Percentiles rank a stretch among this genome's conserved stretches.
Evolutionary conservation across 2,888 invertebrate genomes (phyloP).

Genomic region (Cataglyphis rosenhaueri): DNA sequence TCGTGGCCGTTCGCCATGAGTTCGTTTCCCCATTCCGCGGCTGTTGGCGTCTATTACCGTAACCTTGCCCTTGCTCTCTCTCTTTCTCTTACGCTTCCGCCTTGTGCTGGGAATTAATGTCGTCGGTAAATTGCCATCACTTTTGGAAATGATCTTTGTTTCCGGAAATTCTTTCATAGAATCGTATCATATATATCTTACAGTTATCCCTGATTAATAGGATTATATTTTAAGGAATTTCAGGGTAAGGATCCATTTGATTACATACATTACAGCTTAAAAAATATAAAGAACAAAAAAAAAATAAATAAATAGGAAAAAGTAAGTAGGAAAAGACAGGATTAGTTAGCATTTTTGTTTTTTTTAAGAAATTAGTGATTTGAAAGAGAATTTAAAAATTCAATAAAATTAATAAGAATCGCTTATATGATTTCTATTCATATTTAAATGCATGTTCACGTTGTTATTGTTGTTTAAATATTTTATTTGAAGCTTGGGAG

Average conservation of each 20-base stretch:
- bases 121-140: neutral
- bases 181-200: neutral
- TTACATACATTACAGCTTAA: neutral
- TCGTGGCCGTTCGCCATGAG: conserved; percentile 74
- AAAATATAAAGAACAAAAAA: neutral
- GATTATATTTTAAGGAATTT: neutral
- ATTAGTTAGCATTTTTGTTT: neutral
- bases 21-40: conserved; percentile 69
- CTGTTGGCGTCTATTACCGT: conserved; percentile 67
- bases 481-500: conserved; percentile 36
- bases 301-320: neutral
- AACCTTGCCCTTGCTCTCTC: conserved; percentile 78
- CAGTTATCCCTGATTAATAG: neutral
- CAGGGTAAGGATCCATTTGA: neutral
- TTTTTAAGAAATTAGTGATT: neutral
- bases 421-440: neutral
- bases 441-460: conserved; percentile 4
- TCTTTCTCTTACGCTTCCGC: conserved; percentile 26
- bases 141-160: conserved; percentile 28
- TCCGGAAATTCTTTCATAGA: neutral
- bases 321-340: neutral
- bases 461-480: conserved; percentile 4
- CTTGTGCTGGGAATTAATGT: conserved; percentile 3
- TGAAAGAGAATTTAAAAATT: neutral
- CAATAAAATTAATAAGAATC: neutral